phyloP scores from a whole-genome alignment of 2,113 vertebrate genomes.

The Podarcis cretensis region DNA sequence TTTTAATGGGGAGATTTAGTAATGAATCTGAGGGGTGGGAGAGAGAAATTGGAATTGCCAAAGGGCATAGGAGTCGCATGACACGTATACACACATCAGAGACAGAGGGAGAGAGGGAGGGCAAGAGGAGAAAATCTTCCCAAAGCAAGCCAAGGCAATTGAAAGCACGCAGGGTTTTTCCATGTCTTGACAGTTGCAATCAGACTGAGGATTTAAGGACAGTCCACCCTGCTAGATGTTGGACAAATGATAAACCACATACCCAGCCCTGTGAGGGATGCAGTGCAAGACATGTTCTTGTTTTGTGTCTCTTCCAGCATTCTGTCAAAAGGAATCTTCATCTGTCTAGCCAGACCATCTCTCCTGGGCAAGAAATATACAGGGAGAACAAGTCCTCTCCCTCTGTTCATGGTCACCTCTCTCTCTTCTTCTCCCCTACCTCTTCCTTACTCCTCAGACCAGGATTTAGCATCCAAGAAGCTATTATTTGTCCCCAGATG shows the following conservation, averaged over 20 bases:
- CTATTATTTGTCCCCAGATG: background rate
- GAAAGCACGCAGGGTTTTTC: background rate
- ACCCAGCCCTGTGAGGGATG: constrained; percentile 39
- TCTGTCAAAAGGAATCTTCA: constrained; percentile 63
- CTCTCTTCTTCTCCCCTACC: background rate
- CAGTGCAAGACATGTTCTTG: constrained; percentile 33
- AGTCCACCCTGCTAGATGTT: constrained; percentile 50
- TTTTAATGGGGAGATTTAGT: constrained; percentile 52
- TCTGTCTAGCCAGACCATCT: constrained; percentile 33
- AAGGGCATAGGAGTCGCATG: constrained; percentile 14
- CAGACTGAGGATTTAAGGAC: constrained; percentile 44
- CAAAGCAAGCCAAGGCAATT: background rate
- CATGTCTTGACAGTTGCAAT: fast-evolving
- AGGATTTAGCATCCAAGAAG: constrained; percentile 4
- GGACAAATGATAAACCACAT: constrained; percentile 43
- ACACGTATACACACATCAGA: background rate
- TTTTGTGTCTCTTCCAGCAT: constrained; percentile 46
- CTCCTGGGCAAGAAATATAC: constrained; percentile 41
- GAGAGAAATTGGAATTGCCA: constrained; percentile 45
- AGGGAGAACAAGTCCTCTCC: constrained; percentile 28
- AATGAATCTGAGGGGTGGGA: constrained; percentile 16
- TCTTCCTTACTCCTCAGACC: background rate
- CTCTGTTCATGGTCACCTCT: background rate
- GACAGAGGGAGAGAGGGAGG: background rate
- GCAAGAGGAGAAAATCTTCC: background rate